Evolutionary conservation across 2,888 invertebrate genomes (phyloP), one percentile per base, ranked within the genome.

Genomic region (Micoletzkya japonica): DNA sequence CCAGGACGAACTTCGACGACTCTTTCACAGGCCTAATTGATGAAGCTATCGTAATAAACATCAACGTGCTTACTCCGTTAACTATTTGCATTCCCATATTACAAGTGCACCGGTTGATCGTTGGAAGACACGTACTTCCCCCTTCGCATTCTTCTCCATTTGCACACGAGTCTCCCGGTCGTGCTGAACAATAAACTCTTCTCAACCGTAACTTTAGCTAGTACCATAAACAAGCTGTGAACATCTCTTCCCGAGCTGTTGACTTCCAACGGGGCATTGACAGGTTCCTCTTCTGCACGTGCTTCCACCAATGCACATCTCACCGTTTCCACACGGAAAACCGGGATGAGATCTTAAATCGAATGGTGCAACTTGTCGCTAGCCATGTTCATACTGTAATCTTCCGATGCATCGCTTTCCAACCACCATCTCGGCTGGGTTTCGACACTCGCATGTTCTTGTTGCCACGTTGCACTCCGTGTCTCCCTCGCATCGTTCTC

Each of bases 261-360:
- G 28, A 10, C 50, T 73, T 30, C 75, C 76, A 17, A 72, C 71
- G 2, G 76, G 72, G 49, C 82, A 82, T 14, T 72, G 71, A 68
- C 82, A 82, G 36, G 73, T 73, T 6, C 81, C 80, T 44, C 73
- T 70, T 1, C 70, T 57, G 71, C 82, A 82, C 14, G 71, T 54
- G 20, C 72, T 64, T 37, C 73, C 72, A 28, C 74, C 75, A 24
- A 72, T 70, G 56, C 79, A 80, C 7, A 76, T 60, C 39, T 75
- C 81, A 6, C 78, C 79, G 70, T 80, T 78, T 24, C 73, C 75
- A 61, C 82, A 83, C 20, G 82, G 81, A 50, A 78, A 80, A 34
- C 83, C 83, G 3, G 83, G 84, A 61, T 82, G 81, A 24, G 81
- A 77, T 2, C 80, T 66, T 54, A 56, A 36, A 2, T 26, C 17